phyloP scores from a whole-genome alignment of 2,888 invertebrate genomes.

The Drosophila affinis region DNA sequence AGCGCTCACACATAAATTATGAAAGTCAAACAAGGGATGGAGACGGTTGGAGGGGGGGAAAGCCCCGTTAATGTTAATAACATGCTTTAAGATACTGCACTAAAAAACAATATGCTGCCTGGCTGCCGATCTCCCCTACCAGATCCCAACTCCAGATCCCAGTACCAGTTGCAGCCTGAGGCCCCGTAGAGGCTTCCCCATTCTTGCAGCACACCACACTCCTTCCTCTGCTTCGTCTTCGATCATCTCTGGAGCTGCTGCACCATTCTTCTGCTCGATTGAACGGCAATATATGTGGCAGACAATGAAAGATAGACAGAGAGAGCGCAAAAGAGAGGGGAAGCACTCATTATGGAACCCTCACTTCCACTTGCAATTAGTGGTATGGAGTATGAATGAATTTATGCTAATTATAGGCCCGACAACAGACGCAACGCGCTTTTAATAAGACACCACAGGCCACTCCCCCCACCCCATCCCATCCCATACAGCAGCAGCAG shows the following conservation, averaged over 20 bases:
- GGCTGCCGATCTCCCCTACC: conserved; percentile 17
- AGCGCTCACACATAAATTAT: conserved; percentile 73
- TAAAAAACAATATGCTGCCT: conserved; percentile 50
- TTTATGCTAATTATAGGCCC: conserved; percentile 74
- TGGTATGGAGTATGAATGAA: conserved; percentile 75
- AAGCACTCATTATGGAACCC: conserved; percentile 64
- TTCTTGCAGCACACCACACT: neutral
- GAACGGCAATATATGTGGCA: conserved; percentile 25
- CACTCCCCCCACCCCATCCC: conserved; percentile 9
- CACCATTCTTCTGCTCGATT: conserved; percentile 50
- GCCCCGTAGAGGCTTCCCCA: neutral
- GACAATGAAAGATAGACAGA: neutral
- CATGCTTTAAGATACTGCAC: conserved; percentile 59
- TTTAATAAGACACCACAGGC: conserved; percentile 64
- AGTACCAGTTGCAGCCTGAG: neutral
- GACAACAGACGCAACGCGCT: conserved; percentile 74
- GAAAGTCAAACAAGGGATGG: conserved; percentile 61
- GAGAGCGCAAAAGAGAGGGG: conserved; percentile 2
- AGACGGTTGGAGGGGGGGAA: neutral
- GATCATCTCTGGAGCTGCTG: conserved; percentile 6
- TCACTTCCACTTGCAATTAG: conserved; percentile 76
- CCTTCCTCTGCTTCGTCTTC: conserved; percentile 8
- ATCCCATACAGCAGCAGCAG: neutral
- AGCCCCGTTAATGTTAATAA: conserved; percentile 70
- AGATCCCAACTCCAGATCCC: conserved; percentile 3